Evolutionary conservation across 2,888 invertebrate genomes (phyloP), one percentile per base, ranked within the genome.

Genomic region (Dione vanillae): DNA sequence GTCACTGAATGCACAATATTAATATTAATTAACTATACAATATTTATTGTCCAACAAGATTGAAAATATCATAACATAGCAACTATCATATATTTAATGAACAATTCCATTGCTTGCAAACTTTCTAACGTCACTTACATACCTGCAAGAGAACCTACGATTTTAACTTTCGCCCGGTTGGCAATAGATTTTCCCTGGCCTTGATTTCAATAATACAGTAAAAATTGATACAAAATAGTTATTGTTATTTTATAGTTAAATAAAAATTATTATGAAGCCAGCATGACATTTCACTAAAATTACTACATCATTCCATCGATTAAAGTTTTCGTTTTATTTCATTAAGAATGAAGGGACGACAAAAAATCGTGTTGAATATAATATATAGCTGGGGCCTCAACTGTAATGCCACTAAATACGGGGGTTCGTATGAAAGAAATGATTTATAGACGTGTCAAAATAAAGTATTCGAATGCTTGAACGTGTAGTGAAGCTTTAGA

Each of bases 361-460:
- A 77, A 80, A 80, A 80, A 80, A 77, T 76, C 80, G 78, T 79
- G 77, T 82, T 77, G 72, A 76, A 78, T 76, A 78, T n/a, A n/a
- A n/a, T 81, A 75, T 75, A 80, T 82, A 78, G 79, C 77, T 78
- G 81, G 87, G 86, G 81, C 77, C 78, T 79, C 76, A 79, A 84
- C 84, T 86, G 86, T 83, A 85, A 86, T 83, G 74, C 78, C 76
- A 73, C 78, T 82, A 81, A 85, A 88, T 85, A 87, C 85, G 83
- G 81, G 90, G 85, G 84, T 77, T 77, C 73, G 78, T 79, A 90
- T 89, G 87, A 91, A 89, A 86, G 84, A 81, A 80, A 89, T 90
- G 89, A 92, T 92, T 88, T 91, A 91, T 90, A 75, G 79, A 79
- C 75, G 79, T 86, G 88, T 88, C 86, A 11, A 70, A 73, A 70